phyloP scores from a whole-genome alignment of 35 echinoderm and acorn worm species.

The Lytechinus variegatus region DNA sequence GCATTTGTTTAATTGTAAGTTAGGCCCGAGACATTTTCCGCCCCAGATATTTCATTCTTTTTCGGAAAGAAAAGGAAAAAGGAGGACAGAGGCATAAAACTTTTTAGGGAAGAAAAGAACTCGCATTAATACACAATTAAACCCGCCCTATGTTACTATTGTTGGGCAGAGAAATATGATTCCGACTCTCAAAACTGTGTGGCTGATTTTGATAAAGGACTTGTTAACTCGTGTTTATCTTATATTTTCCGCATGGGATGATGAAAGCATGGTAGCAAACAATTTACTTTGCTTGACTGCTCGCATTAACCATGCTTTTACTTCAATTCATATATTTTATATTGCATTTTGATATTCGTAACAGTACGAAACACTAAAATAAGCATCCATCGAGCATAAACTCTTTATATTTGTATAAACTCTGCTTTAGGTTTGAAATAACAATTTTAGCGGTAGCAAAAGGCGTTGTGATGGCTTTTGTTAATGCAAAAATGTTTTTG shows the following conservation, averaged over 20 bases:
- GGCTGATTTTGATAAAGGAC: not conserved
- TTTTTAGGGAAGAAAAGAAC: slow-evolving; percentile 16
- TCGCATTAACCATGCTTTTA: not conserved
- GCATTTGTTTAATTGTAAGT: slow-evolving; percentile 53
- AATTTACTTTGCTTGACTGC: not conserved
- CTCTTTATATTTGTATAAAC: slow-evolving; percentile 7
- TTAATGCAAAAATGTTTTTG: not conserved
- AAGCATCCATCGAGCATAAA: not conserved
- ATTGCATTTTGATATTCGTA: not conserved
- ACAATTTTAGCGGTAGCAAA: not conserved
- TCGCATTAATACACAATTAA: slow-evolving; percentile 53
- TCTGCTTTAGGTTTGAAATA: not conserved
- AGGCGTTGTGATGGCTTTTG: not conserved
- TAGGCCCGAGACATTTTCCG: slow-evolving; percentile 38
- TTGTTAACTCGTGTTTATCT: slow-evolving; percentile 51
- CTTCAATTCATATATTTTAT: not conserved
- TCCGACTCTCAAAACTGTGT: slow-evolving; percentile 30
- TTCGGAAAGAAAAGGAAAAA: slow-evolving; percentile 18
- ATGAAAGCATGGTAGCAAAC: not conserved
- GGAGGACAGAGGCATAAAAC: not conserved
- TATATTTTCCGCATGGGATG: slow-evolving; percentile 27
- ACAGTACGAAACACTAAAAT: not conserved
- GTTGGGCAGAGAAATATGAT: slow-evolving; percentile 38
- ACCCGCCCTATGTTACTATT: slow-evolving; percentile 8
- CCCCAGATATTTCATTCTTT: slow-evolving; percentile 40